Conservation (phyloP, 1,140 invertebrate species). For the Dufourea novaeangliae region DNA sequence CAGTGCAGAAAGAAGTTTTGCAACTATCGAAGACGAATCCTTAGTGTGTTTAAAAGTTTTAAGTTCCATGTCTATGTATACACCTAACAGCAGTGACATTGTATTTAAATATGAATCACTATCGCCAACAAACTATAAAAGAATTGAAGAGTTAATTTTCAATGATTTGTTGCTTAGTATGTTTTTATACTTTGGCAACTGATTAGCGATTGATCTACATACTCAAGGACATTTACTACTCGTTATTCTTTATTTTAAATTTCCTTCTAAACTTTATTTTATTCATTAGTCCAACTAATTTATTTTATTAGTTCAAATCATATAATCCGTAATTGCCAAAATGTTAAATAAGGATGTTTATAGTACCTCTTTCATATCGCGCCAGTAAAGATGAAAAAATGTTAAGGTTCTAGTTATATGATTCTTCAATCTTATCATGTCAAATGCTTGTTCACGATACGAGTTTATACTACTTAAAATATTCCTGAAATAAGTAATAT, state of each 20-base stretch:
- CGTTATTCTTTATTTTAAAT: too few relatives aligned
- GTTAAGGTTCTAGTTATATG: constrained; percentile 70
- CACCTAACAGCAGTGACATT: constrained; percentile 73
- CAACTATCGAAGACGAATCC: constrained; percentile 60
- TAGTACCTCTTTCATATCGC: constrained; percentile 72
- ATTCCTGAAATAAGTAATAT: constrained; percentile 67
- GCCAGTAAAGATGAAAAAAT: constrained; percentile 75
- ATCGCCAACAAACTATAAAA: constrained; percentile 68
- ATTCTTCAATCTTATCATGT: constrained; percentile 62
- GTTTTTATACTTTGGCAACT: too few relatives aligned
- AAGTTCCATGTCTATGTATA: constrained; percentile 75
- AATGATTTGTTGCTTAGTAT: neutral
- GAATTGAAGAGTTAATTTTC: constrained; percentile 37
- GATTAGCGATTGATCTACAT: too few relatives aligned
- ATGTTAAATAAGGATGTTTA: neutral
- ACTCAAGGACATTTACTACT: too few relatives aligned
- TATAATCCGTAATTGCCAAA: too few relatives aligned
- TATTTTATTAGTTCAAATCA: too few relatives aligned
- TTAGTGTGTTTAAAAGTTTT: constrained; percentile 54
- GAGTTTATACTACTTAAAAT: constrained; percentile 55
- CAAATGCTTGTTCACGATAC: constrained; percentile 45
- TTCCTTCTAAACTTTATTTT: too few relatives aligned
- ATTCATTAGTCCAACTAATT: too few relatives aligned
- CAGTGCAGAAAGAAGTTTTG: constrained; percentile 70
- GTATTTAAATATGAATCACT: constrained; percentile 71